Evolutionary conservation across 1,140 invertebrate genomes (phyloP).

Genomic region (Panulirus ornatus): DNA sequence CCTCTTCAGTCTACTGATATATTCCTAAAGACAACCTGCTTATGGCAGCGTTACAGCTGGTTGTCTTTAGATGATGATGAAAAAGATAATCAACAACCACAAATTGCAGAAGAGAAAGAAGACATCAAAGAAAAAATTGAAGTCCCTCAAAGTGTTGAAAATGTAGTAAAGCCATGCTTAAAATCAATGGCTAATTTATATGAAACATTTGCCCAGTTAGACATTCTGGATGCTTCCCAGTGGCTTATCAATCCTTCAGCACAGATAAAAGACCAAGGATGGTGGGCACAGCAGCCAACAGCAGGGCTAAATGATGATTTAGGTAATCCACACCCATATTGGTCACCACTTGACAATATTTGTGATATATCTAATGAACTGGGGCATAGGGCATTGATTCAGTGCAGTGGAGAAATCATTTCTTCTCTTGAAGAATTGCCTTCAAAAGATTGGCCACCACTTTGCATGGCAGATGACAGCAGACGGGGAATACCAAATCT

Average conservation of each 20-base stretch:
- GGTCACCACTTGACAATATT: background rate
- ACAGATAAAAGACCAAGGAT: background rate
- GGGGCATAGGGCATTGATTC: conserved; percentile 21
- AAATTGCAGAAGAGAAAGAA: conserved; percentile 4
- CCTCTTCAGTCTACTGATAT: conserved; percentile 20
- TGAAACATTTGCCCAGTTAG: conserved; percentile 40
- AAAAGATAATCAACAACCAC: background rate
- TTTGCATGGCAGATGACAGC: background rate
- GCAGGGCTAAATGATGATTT: conserved; percentile 11
- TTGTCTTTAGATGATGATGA: conserved; percentile 27
- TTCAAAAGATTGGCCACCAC: conserved; percentile 30
- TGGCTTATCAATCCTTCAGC: background rate
- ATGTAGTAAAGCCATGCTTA: conserved; percentile 5
- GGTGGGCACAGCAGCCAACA: conserved; percentile 18
- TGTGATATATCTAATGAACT: background rate
- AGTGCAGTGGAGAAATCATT: conserved; percentile 1
- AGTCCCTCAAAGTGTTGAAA: conserved; percentile 19
- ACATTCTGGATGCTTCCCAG: conserved; percentile 28
- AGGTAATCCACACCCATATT: background rate
- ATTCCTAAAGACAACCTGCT: background rate
- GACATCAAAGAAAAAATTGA: background rate
- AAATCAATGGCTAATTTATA: conserved; percentile 23
- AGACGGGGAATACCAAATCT: background rate
- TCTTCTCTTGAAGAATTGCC: background rate
- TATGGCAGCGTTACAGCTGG: conserved; percentile 32